Conservation (phyloP, 2,113 vertebrate genomes). For the Gorsachius goisagi region DNA sequence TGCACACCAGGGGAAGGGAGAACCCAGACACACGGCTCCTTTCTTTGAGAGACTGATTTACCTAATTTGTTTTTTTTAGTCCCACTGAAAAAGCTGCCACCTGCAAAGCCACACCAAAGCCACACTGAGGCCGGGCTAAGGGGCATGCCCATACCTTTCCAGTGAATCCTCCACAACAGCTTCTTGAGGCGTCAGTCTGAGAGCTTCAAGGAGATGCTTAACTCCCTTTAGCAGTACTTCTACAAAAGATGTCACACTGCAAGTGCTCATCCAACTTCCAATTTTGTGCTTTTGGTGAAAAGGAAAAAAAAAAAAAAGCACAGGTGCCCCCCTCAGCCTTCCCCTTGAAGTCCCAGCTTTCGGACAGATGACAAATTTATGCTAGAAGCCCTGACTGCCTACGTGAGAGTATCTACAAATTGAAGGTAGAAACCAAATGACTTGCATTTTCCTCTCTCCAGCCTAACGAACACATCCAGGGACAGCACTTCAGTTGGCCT, state of each 20-base stretch:
- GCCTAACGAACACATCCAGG: not conserved
- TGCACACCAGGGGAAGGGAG: fast-evolving
- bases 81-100: not conserved
- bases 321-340: not conserved
- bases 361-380: not conserved
- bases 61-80: not conserved
- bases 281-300: not conserved
- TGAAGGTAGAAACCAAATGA: not conserved
- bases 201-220: not conserved
- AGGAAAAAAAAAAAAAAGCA: not conserved
- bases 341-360: not conserved
- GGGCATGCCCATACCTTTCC: not conserved
- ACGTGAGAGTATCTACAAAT: not conserved
- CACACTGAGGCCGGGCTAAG: not conserved
- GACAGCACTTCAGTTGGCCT: not conserved
- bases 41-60: not conserved
- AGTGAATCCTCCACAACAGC: not conserved
- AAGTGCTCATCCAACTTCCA: not conserved
- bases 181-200: not conserved
- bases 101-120: not conserved
- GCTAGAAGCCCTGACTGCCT: not conserved
- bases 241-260: not conserved
- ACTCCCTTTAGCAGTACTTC: not conserved
- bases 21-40: not conserved
- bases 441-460: not conserved